Evolutionary conservation across 2,113 vertebrate species (phyloP).

Genomic region (Puma concolor): DNA sequence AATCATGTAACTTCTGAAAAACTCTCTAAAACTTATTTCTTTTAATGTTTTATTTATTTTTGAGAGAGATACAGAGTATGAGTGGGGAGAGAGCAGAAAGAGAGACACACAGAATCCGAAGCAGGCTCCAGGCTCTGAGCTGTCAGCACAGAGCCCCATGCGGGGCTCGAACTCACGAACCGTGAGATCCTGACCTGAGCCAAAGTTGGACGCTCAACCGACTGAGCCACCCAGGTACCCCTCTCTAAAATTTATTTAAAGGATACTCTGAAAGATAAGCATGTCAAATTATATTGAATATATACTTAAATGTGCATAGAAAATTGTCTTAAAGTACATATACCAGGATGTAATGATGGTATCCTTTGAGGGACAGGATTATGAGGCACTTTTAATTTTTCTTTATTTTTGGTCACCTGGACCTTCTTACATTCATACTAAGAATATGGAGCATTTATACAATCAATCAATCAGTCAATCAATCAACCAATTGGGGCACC

Average conservation of each 20-base stretch:
- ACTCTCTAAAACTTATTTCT: background rate
- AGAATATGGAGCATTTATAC: background rate
- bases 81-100: too few species aligned
- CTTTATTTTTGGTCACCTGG: conserved; percentile 40
- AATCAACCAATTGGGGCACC: too few species aligned
- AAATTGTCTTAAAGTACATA: conserved; percentile 34
- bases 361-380: background rate
- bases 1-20: conserved; percentile 26
- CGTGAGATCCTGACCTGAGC: too few species aligned
- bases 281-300: background rate
- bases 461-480: too few species aligned
- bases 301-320: background rate
- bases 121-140: too few species aligned
- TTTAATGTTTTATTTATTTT: too few species aligned
- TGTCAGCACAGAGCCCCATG: too few species aligned
- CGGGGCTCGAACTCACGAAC: too few species aligned
- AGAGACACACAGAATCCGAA: too few species aligned
- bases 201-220: too few species aligned
- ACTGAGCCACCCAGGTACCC: too few species aligned
- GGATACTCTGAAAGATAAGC: background rate
- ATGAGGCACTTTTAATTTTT: background rate
- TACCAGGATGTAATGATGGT: background rate
- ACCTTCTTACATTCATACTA: background rate
- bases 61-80: too few species aligned
- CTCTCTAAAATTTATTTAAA: conserved; percentile 24